phyloP scores from a whole-genome alignment of 2,888 invertebrate genomes.

The Macaria liturata region DNA sequence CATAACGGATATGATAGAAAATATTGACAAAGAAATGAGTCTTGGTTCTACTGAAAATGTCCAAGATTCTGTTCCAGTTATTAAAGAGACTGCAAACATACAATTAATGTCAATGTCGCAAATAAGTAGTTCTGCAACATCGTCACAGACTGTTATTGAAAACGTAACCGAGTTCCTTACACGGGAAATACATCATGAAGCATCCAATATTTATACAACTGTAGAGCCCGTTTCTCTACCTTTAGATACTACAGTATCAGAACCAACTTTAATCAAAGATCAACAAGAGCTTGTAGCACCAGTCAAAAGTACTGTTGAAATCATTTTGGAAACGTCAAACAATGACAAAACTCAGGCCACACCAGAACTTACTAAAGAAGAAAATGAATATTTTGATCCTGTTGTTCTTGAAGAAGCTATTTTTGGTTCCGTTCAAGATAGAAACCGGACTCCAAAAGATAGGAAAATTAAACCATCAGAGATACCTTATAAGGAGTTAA shows the following conservation, averaged over 20 bases:
- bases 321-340: no score
- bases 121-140: slow-evolving; percentile 8
- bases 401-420: slow-evolving; percentile 78
- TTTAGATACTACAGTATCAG: not conserved
- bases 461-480: slow-evolving; percentile 38
- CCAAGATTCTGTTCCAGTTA: not conserved
- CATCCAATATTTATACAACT: slow-evolving; percentile 2
- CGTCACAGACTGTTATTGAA: slow-evolving; percentile 11
- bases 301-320: no score
- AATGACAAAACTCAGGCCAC: no score
- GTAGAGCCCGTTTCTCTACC: not conserved
- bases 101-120: slow-evolving; percentile 3
- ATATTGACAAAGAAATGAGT: slow-evolving; percentile 3
- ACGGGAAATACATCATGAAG: slow-evolving; percentile 22
- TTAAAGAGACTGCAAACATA: not conserved
- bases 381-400: no score
- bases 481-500: slow-evolving; percentile 61
- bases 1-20: not conserved
- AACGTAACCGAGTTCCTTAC: slow-evolving; percentile 23
- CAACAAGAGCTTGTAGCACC: no score
- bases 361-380: no score
- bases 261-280: no score
- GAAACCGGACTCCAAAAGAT: slow-evolving; percentile 52
- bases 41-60: not conserved
- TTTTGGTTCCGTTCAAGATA: slow-evolving; percentile 85